Evolutionary conservation across 2,888 invertebrate genomes (phyloP).

Genomic region (Corythucha ciliata): DNA sequence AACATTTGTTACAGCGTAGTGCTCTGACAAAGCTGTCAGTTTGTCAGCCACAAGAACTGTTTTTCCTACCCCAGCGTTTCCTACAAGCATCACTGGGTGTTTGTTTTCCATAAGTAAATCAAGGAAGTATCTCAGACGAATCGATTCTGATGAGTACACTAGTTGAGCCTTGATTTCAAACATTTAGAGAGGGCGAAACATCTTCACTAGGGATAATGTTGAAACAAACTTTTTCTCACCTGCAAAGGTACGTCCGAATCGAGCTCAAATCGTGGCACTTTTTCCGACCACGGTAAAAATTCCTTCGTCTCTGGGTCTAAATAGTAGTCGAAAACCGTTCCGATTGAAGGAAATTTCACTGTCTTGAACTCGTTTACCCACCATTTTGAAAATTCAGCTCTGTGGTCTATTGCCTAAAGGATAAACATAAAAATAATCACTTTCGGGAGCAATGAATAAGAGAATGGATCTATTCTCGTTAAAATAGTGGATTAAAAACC

Average conservation of each 20-base stretch:
- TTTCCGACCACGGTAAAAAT: constrained; percentile 82
- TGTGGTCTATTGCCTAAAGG: constrained; percentile 47
- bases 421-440: constrained; percentile 3
- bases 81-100: constrained; percentile 91
- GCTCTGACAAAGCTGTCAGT: constrained; percentile 60
- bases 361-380: constrained; percentile 94
- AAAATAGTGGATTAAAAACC: no score
- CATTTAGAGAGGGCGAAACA: no score
- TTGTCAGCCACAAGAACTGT: constrained; percentile 62
- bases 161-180: constrained; percentile 81
- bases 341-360: constrained; percentile 81
- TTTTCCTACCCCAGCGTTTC: constrained; percentile 88
- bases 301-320: constrained; percentile 84
- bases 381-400: constrained; percentile 89
- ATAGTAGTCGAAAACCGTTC: constrained; percentile 91
- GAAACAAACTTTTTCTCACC: constrained; percentile 44
- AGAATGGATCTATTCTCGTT: background rate
- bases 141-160: constrained; percentile 89
- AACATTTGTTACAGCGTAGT: constrained; percentile 79
- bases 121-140: constrained; percentile 77
- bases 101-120: constrained; percentile 79
- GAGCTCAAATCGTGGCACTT: constrained; percentile 79
- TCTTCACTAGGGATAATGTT: background rate
- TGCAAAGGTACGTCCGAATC: constrained; percentile 86
- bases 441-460: background rate